These are phyloP conservation scores for Tipula helvola DNA, from an alignment of 2,888 invertebrate genomes.

Conservation along the genomic window DNA sequence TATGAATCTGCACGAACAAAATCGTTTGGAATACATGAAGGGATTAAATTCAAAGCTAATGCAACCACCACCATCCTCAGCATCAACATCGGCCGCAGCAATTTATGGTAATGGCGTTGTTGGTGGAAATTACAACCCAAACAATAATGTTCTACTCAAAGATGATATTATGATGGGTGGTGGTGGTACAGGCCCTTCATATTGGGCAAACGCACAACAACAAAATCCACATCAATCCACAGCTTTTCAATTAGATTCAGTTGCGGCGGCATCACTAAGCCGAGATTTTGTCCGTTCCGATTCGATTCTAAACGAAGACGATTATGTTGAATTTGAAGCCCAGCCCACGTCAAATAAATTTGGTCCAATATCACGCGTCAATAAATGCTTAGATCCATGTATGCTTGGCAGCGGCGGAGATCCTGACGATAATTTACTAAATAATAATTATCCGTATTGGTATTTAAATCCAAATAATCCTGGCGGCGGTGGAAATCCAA, in stretches of 20 bases:
- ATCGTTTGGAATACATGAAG: conserved; percentile 15
- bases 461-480: not conserved
- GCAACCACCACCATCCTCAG: not conserved
- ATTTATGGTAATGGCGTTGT: conserved; percentile 11
- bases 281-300: conserved; percentile 38
- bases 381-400: not conserved
- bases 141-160: conserved; percentile 12
- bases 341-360: conserved; percentile 47
- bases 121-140: conserved; percentile 11
- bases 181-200: not conserved
- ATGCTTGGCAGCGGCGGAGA: not conserved
- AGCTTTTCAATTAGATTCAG: conserved; percentile 14
- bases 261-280: conserved; percentile 15
- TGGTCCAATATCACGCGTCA: conserved; percentile 48
- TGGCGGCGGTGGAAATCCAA: not conserved
- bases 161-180: not conserved
- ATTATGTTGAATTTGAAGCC: conserved; percentile 50
- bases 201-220: conserved; percentile 14
- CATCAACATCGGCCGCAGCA: not conserved
- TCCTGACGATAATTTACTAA: not conserved
- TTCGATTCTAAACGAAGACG: conserved; percentile 46
- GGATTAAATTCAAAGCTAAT: conserved; percentile 16
- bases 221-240: conserved; percentile 15
- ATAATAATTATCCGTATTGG: not conserved
- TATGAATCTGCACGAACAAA: conserved; percentile 15